Percentiles rank a stretch among this genome's conserved stretches.
These are phyloP conservation scores for Simalia tracyae DNA, from an alignment of 2,797 vertebrate genomes.

Conservation along the genomic window DNA sequence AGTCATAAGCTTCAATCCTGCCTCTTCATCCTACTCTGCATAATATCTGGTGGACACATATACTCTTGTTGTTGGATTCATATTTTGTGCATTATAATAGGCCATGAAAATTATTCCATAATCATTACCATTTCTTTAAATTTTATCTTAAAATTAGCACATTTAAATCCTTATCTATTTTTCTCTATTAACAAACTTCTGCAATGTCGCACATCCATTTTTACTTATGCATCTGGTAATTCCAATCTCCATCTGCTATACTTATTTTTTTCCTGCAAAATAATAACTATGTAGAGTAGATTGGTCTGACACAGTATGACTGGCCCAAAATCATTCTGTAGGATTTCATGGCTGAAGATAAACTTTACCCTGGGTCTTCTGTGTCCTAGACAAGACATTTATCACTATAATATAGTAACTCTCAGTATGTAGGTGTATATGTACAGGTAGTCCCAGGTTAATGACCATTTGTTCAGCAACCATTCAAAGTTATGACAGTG, in stretches of 20 bases:
- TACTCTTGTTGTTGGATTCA: background rate
- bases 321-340: too few species aligned
- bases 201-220: background rate
- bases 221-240: background rate
- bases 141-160: background rate
- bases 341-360: background rate
- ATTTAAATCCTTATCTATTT: background rate
- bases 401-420: too few species aligned
- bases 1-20: background rate
- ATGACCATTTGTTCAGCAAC: background rate
- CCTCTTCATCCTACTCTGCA: background rate
- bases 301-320: background rate
- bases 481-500: background rate
- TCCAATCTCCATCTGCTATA: background rate
- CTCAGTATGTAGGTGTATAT: too few species aligned
- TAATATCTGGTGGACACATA: background rate
- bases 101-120: background rate
- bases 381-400: background rate
- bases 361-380: background rate
- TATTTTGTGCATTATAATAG: background rate
- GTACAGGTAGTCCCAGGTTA: too few species aligned
- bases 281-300: background rate
- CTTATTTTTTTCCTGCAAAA: background rate
- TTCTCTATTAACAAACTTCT: background rate
- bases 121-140: background rate